Evolutionary conservation across 1,140 invertebrate species (phyloP).

Genomic region (Eubasilissa regina): DNA sequence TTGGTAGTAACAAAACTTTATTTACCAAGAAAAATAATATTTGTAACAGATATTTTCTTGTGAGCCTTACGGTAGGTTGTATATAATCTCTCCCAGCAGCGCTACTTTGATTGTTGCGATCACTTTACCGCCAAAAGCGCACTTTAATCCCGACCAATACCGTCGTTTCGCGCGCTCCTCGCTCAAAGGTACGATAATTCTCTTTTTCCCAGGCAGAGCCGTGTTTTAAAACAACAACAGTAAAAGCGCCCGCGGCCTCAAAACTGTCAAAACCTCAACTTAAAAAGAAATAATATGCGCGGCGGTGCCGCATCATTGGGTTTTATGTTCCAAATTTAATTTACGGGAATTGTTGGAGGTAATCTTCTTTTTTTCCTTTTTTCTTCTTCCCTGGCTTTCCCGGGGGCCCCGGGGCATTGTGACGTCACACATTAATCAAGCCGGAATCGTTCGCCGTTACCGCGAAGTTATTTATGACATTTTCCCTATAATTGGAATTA

Average conservation of each 20-base stretch:
- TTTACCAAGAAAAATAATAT: no score
- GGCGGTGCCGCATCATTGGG: constrained; percentile 36
- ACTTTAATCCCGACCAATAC: neutral
- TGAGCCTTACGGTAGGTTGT: no score
- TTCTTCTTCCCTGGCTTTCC: neutral
- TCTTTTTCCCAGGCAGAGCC: constrained; percentile 3
- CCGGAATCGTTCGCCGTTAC: constrained; percentile 21
- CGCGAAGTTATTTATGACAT: constrained; percentile 18
- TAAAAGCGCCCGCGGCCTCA: constrained; percentile 6
- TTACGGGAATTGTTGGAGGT: constrained; percentile 36
- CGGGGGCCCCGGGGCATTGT: neutral
- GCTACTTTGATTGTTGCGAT: no score
- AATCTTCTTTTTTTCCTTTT: constrained; percentile 32
- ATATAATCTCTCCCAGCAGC: no score
- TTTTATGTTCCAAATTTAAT: constrained; percentile 40
- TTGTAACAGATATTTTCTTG: no score
- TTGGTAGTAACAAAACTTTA: no score
- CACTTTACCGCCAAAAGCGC: neutral
- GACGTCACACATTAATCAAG: constrained; percentile 37
- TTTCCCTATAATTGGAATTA: constrained; percentile 39
- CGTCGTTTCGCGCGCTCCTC: neutral
- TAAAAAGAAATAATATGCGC: constrained; percentile 40
- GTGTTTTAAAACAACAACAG: constrained; percentile 39
- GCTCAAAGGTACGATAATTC: constrained; percentile 13
- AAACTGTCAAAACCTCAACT: constrained; percentile 41